Percentiles rank a stretch among this genome's conserved stretches.
Evolutionary conservation across 2,113 vertebrate genomes (phyloP).

Genomic region (Donacobius atricapilla): DNA sequence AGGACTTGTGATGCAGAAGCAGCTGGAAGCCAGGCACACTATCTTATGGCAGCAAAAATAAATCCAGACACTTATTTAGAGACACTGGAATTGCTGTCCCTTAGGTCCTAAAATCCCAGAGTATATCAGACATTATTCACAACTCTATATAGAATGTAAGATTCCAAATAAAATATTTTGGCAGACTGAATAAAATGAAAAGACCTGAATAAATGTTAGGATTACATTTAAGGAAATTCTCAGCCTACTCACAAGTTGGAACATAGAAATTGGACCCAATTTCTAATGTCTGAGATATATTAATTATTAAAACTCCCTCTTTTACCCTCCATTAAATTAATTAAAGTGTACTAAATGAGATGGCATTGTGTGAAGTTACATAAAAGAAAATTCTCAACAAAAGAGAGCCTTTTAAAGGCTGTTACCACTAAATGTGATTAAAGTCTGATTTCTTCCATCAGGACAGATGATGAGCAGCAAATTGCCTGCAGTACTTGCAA

Average conservation of each 20-base stretch:
- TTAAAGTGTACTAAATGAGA: neutral
- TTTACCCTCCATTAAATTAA: neutral
- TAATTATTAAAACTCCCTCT: neutral
- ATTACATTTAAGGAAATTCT: neutral
- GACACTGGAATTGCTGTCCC: neutral
- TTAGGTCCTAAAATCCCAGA: neutral
- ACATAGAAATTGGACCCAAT: neutral
- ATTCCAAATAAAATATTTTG: neutral
- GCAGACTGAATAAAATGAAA: neutral
- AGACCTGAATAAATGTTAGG: neutral
- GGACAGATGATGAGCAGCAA: neutral
- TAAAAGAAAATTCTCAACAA: slow-evolving; percentile 11
- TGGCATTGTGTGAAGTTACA: neutral
- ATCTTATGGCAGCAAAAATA: neutral
- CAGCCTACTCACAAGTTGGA: neutral
- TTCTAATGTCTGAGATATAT: neutral
- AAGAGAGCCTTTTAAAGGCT: slow-evolving; percentile 15
- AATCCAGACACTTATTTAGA: neutral
- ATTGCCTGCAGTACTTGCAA: slow-evolving; percentile 16
- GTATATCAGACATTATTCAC: neutral
- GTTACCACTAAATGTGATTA: slow-evolving; percentile 16
- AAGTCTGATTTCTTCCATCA: slow-evolving; percentile 25
- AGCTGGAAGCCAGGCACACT: neutral
- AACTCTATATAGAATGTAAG: neutral
- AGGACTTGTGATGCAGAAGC: neutral